Base-by-base conservation (phyloP, 2,888 invertebrate species). In the Lamellibrachia columna region DNA sequence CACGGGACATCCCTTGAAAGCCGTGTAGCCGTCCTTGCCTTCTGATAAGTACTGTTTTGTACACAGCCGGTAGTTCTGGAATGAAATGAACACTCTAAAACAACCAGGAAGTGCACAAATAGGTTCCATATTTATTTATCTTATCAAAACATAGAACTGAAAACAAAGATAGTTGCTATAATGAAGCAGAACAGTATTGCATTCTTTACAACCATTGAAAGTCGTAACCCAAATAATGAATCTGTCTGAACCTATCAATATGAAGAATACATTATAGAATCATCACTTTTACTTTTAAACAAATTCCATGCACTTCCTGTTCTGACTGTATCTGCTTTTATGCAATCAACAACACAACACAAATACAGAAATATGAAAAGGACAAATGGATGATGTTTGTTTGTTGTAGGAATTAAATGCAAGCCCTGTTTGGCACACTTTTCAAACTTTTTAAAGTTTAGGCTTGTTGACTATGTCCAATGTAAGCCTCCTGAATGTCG, bases 1-100 rank as follows among this genome's bases (percentile, higher is more conserved):
- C 93, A 98, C 97, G 95, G 97, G 97, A 94, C 98, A 98, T 92
- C 97, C 97, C 93, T 97, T 98, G 94, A 99, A 97, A 97, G 98
- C 98, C 92, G 97, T 97, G 96, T 98, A 99, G 0, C 98, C 99
- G 97, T 99, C 99, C 96, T 98, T 98, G 4, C 98, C 98, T 90
- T 97, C 97, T 93, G 97, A 97, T 94, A 99, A 97, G 96, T 98
- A 99, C 95, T 97, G 97, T 96, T 99, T 99, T 28, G 98, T 98
- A 1, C 98, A 98, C 92, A 98, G 96, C 90, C 98, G 97, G 96
- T 99, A 99, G 53, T 96, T 97, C 96, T 98, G 98, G 91, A 94
- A 75, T 75, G 6, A 75, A n/a, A 75, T n/a, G n/a, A 22, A 22
- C 22, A 75, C 75, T 75, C 22, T 75, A 75, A 75, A 75, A 75